phyloP scores from a whole-genome alignment of 2,113 vertebrate genomes.

The Leptosomus discolor region DNA sequence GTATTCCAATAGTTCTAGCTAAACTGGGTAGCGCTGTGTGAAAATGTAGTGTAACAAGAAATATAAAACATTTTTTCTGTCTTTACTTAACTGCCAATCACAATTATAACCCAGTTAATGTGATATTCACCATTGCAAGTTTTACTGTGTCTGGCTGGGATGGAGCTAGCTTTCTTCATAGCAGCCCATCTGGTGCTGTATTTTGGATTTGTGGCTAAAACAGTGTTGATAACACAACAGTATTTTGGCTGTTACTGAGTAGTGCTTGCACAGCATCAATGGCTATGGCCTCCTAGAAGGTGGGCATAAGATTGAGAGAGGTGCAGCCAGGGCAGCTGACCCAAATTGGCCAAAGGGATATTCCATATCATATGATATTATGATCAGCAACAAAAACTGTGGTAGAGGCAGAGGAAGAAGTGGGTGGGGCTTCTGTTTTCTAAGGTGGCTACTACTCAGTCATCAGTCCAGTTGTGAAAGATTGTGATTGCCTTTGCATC shows the following conservation, averaged over 20 bases:
- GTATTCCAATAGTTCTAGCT: background rate
- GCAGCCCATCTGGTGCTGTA: background rate
- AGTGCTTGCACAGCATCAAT: background rate
- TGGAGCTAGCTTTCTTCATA: background rate
- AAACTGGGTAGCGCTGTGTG: background rate
- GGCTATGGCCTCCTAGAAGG: background rate
- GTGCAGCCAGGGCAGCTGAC: background rate
- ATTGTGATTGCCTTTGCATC: background rate
- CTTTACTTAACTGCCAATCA: background rate
- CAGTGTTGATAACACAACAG: background rate
- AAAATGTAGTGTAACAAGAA: background rate
- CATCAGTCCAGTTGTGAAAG: background rate
- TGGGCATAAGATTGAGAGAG: background rate
- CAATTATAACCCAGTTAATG: background rate
- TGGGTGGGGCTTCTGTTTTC: rapidly evolving
- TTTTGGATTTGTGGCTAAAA: background rate
- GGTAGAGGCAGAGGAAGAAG: background rate
- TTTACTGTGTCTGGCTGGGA: background rate
- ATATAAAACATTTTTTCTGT: background rate
- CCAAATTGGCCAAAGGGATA: background rate
- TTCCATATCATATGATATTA: background rate
- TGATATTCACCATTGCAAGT: background rate
- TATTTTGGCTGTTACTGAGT: background rate
- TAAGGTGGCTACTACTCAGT: background rate
- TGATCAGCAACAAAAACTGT: background rate